Conservation (phyloP, 2,113 vertebrate species). For the Gorsachius goisagi region DNA sequence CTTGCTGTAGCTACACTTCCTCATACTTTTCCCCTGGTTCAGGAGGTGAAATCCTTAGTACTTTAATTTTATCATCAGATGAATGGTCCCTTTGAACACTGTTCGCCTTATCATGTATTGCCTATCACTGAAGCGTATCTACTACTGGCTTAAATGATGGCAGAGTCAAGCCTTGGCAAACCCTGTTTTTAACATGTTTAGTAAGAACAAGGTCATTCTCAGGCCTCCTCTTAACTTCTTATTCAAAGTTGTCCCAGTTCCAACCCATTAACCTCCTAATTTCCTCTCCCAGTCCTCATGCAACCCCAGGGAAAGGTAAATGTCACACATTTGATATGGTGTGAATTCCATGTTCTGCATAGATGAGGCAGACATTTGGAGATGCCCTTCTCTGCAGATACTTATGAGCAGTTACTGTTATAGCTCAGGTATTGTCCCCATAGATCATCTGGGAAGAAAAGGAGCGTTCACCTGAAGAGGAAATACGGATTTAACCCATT, state of each 20-base stretch:
- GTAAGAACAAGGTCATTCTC: not conserved
- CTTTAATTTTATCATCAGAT: not conserved
- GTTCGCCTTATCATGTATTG: fast-evolving
- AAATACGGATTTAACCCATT: not conserved
- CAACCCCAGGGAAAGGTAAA: constrained; percentile 1
- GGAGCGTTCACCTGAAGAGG: not conserved
- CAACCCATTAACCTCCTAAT: constrained; percentile 27
- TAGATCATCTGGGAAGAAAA: not conserved
- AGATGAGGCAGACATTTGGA: not conserved
- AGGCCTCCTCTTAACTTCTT: not conserved
- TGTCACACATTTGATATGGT: not conserved
- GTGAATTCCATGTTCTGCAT: not conserved
- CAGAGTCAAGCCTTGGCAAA: not conserved
- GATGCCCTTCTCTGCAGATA: not conserved
- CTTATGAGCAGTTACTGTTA: not conserved
- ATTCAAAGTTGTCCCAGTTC: constrained; percentile 16
- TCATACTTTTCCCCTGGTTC: not conserved
- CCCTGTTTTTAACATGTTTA: not conserved
- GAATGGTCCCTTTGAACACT: not conserved
- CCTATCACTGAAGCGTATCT: not conserved
- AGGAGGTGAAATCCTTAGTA: not conserved
- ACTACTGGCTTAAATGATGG: not conserved
- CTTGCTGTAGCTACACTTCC: not conserved
- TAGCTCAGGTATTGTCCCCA: not conserved
- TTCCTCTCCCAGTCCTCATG: constrained; percentile 1